Evolutionary conservation across 2,113 vertebrate species (phyloP).

Genomic region (Tauraco erythrolophus): DNA sequence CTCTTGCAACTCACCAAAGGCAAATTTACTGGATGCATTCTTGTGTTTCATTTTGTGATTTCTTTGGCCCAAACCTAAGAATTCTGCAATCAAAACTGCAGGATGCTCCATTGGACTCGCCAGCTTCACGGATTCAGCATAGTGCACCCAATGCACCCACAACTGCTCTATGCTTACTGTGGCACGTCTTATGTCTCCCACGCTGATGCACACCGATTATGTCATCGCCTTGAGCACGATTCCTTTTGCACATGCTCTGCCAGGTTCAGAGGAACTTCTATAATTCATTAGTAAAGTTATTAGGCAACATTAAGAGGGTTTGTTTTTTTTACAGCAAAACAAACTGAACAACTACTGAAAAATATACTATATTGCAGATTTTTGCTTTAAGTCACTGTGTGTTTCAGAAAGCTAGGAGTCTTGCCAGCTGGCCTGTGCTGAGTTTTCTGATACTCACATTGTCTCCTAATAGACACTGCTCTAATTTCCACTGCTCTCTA

Average conservation of each 20-base stretch:
- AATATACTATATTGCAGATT: neutral
- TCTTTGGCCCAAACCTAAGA: neutral
- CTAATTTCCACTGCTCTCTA: slow-evolving; percentile 7
- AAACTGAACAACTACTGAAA: neutral
- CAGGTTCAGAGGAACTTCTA: neutral
- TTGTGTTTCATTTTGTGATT: neutral
- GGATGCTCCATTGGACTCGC: neutral
- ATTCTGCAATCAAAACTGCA: neutral
- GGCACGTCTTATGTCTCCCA: neutral
- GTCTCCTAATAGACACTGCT: neutral
- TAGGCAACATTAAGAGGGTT: neutral
- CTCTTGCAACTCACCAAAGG: neutral
- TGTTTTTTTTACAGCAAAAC: neutral
- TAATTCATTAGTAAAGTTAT: neutral
- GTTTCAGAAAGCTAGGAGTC: neutral
- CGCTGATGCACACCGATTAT: neutral
- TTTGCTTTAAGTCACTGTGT: neutral
- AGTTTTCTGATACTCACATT: neutral
- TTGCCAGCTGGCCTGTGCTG: neutral
- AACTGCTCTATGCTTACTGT: neutral
- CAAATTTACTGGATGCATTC: neutral
- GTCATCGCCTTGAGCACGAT: neutral
- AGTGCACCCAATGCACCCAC: neutral
- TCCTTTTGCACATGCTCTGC: neutral
- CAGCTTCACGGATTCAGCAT: fast-evolving